Conservation (phyloP, 2,888 invertebrate species). For the Venustoraphidia nigricollis region DNA sequence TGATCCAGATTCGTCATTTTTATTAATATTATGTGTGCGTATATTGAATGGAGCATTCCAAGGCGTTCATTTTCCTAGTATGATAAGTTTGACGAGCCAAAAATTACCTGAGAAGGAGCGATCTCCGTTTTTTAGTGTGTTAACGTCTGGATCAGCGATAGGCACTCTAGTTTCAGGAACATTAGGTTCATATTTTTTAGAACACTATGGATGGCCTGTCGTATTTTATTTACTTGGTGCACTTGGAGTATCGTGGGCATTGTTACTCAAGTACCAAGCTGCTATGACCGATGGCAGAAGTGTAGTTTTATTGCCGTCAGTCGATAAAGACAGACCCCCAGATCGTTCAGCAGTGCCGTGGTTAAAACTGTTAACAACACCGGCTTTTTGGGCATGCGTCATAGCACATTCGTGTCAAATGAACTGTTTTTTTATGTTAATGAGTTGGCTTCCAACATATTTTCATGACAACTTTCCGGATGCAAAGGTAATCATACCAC, state of each 20-base stretch:
- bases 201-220: conserved; percentile 46
- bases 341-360: conserved; percentile 35
- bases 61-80: conserved; percentile 50
- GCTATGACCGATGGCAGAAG: conserved; percentile 8
- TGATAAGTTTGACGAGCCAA: conserved; percentile 51
- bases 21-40: conserved; percentile 39
- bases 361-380: conserved; percentile 37
- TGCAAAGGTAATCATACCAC: conserved; percentile 29
- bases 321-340: conserved; percentile 10
- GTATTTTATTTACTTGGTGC: conserved; percentile 46
- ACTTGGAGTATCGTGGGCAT: conserved; percentile 5
- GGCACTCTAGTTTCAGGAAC: conserved; percentile 51
- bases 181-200: conserved; percentile 46
- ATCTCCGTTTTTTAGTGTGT: conserved; percentile 47
- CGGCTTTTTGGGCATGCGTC: conserved; percentile 54
- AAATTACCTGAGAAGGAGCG: conserved; percentile 45
- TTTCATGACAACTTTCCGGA: conserved; percentile 54
- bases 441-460: conserved; percentile 60
- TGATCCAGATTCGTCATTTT: conserved; percentile 31
- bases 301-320: conserved; percentile 13
- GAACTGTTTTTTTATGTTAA: conserved; percentile 53
- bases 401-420: conserved; percentile 55
- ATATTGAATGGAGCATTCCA: conserved; percentile 50
- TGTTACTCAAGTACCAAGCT: conserved; percentile 11
- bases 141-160: conserved; percentile 42